phyloP scores from a whole-genome alignment of 2,113 vertebrate genomes.

The Neogobius melanostomus region DNA sequence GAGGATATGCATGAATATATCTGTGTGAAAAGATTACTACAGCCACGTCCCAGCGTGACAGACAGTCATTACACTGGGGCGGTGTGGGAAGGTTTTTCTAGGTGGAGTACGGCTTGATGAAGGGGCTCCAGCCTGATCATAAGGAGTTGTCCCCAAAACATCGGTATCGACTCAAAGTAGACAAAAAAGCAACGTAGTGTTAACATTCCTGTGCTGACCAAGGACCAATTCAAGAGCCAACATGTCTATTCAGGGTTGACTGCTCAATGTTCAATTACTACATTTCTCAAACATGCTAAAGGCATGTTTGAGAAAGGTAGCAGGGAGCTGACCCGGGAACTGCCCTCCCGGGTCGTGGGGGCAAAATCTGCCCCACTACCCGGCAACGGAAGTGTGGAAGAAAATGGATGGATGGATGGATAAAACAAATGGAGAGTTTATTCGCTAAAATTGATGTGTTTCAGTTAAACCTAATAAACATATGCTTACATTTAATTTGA shows the following conservation, averaged over 20 bases:
- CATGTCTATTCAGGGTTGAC: constrained; percentile 64
- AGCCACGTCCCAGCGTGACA: background rate
- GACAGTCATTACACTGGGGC: constrained; percentile 7
- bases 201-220: constrained; percentile 78
- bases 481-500: too few species aligned
- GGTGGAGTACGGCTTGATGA: constrained; percentile 48
- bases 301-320: background rate
- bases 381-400: too few species aligned
- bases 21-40: background rate
- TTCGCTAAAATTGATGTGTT: too few species aligned
- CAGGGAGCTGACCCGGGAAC: too few species aligned
- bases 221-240: constrained; percentile 63
- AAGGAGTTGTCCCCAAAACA: constrained; percentile 55
- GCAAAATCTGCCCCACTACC: too few species aligned
- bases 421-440: too few species aligned
- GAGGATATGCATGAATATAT: background rate
- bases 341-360: too few species aligned
- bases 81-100: constrained; percentile 38
- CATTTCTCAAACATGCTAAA: constrained; percentile 10
- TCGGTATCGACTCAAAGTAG: constrained; percentile 52
- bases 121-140: constrained; percentile 55
- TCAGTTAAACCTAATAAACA: too few species aligned
- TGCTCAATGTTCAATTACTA: constrained; percentile 47
- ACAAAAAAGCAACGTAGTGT: constrained; percentile 61
- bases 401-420: too few species aligned